Evolutionary conservation across 2,888 invertebrate genomes (phyloP).

Genomic region (Trachelus stipa): DNA sequence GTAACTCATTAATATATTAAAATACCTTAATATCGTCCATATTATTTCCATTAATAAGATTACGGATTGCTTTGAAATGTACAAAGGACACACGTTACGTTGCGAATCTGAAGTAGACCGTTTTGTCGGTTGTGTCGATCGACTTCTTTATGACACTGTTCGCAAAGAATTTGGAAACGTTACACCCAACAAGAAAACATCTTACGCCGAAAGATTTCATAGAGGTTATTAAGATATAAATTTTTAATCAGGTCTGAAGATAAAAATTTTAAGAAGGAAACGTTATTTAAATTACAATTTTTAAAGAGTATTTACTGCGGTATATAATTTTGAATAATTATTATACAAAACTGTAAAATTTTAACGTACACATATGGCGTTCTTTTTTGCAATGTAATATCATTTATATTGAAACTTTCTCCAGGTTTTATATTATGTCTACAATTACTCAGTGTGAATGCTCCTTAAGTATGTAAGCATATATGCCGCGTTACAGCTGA

Average conservation of each 20-base stretch:
- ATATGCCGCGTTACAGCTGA: background rate
- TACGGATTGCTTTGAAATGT: constrained; percentile 33
- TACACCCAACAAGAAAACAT: constrained; percentile 29
- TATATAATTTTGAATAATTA: too few species aligned
- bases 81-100: constrained; percentile 31
- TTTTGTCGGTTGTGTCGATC: constrained; percentile 45
- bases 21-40: background rate
- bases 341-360: too few species aligned
- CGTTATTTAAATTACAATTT: too few species aligned
- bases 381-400: too few species aligned
- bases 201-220: constrained; percentile 40
- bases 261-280: background rate
- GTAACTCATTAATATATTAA: background rate
- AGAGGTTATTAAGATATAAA: constrained; percentile 21
- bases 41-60: constrained; percentile 33
- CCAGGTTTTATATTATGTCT: too few species aligned
- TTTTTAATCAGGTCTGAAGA: background rate
- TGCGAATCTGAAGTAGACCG: constrained; percentile 37
- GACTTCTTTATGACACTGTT: constrained; percentile 34
- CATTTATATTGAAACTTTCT: too few species aligned
- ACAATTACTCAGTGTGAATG: too few species aligned
- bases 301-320: too few species aligned
- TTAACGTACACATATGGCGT: too few species aligned
- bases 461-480: too few species aligned
- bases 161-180: constrained; percentile 15